phyloP scores from a whole-genome alignment of 2,888 invertebrate species.

The Conchocele bisecta region DNA sequence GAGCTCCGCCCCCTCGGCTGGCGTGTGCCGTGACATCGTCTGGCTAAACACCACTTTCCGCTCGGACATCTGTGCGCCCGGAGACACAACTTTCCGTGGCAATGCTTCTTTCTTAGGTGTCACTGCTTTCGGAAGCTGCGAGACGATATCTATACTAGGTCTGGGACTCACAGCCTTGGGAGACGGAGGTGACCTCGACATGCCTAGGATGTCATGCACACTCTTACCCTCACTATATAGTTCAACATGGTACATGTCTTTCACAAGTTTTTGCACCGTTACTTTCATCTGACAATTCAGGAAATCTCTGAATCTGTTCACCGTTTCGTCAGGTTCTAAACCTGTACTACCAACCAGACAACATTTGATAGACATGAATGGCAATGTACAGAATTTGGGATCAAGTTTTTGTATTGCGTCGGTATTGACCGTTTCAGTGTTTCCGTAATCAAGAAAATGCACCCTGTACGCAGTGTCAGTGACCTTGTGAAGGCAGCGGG shows the following conservation, averaged over 20 bases:
- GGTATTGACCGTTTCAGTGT: slow-evolving; percentile 57
- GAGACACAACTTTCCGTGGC: slow-evolving; percentile 35
- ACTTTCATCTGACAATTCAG: too few species aligned
- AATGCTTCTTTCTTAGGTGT: slow-evolving; percentile 11
- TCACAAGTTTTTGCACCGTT: slow-evolving; percentile 27
- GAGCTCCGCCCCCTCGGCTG: slow-evolving; percentile 31
- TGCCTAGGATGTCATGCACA: too few species aligned
- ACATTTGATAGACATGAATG: slow-evolving; percentile 65
- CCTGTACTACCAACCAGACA: slow-evolving; percentile 34
- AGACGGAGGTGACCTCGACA: background rate
- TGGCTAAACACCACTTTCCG: slow-evolving; percentile 42
- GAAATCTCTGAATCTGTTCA: slow-evolving; percentile 43
- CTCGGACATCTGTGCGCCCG: slow-evolving; percentile 15
- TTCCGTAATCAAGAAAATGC: slow-evolving; percentile 80
- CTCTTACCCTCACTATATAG: too few species aligned
- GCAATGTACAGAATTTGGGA: slow-evolving; percentile 48
- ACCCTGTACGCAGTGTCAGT: slow-evolving; percentile 55
- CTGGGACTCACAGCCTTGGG: background rate
- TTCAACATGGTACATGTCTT: slow-evolving; percentile 39
- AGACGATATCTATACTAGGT: slow-evolving; percentile 29
- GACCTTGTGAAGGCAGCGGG: slow-evolving; percentile 13
- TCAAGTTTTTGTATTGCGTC: slow-evolving; percentile 49
- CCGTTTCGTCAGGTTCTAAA: slow-evolving; percentile 4
- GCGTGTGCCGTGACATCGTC: slow-evolving; percentile 39
- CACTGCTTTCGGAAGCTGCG: slow-evolving; percentile 30